A percentile compares a stretch with the other conserved stretches of the same genome.
phyloP scores from a whole-genome alignment of 2,797 vertebrate genomes.

The Thamnophis elegans region DNA sequence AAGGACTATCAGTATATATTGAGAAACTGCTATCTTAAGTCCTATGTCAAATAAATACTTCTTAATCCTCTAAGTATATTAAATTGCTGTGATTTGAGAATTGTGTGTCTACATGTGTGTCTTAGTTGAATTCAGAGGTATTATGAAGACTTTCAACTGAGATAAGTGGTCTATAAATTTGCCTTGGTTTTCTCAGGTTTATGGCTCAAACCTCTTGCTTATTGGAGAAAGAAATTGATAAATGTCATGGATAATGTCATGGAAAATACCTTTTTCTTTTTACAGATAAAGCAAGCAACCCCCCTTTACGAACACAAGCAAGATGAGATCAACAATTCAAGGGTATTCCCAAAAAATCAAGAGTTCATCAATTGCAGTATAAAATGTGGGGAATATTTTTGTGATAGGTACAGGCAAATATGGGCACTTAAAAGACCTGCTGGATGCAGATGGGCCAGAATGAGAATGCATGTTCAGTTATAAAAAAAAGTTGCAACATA shows the following conservation, averaged over 20 bases:
- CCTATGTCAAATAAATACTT: background rate
- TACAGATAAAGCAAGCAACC: conserved; percentile 78
- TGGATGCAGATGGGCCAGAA: background rate
- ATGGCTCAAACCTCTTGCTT: background rate
- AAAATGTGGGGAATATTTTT: conserved; percentile 19
- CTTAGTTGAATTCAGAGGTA: background rate
- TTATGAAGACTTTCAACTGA: background rate
- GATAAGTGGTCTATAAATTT: background rate
- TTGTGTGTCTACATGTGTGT: too few species aligned
- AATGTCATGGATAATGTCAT: conserved; percentile 6
- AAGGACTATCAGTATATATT: background rate
- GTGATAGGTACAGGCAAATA: background rate
- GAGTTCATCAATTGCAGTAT: background rate
- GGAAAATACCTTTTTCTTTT: conserved; percentile 20
- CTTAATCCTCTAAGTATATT: background rate
- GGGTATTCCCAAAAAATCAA: background rate
- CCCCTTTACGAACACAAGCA: conserved; percentile 78
- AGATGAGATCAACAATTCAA: conserved; percentile 62
- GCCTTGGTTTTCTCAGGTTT: background rate
- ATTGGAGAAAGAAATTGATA: background rate
- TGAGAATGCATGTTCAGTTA: conserved; percentile 34
- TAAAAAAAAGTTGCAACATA: conserved; percentile 58
- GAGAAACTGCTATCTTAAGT: background rate
- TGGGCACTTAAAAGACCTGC: conserved; percentile 24
- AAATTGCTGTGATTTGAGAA: background rate